phyloP scores from a whole-genome alignment of 2,888 invertebrate species.

The Adineta ricciae region DNA sequence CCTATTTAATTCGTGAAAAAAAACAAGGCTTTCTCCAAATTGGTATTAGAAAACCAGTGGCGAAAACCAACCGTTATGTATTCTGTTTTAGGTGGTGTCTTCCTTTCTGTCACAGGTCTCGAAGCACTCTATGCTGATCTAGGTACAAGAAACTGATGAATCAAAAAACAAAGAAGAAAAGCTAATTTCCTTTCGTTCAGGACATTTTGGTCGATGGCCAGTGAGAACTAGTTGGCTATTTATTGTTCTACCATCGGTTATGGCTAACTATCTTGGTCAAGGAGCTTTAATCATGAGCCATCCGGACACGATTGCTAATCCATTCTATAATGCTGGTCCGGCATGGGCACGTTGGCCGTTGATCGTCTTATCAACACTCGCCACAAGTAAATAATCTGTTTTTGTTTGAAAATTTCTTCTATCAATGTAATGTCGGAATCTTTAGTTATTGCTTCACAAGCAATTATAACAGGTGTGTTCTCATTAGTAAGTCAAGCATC shows the following conservation, averaged over 20 bases:
- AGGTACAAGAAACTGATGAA: neutral
- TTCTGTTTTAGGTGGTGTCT: neutral
- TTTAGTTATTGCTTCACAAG: neutral
- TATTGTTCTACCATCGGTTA: neutral
- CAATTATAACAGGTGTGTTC: neutral
- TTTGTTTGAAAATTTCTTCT: neutral
- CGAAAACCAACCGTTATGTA: too few species aligned
- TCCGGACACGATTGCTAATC: neutral
- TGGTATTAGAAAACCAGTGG: too few species aligned
- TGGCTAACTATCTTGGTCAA: neutral
- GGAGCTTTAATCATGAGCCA: neutral
- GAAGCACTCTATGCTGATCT: neutral
- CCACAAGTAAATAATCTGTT: neutral
- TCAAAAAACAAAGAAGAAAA: neutral
- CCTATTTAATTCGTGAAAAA: neutral
- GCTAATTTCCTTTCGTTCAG: neutral
- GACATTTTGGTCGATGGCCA: neutral
- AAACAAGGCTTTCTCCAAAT: neutral
- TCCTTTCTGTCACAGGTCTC: neutral
- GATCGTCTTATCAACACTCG: neutral
- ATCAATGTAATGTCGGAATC: neutral
- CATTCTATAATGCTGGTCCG: neutral
- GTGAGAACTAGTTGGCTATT: neutral
- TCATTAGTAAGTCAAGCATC: neutral
- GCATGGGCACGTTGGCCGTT: neutral